These are phyloP conservation scores for Drosophila takahashii DNA, from an alignment of 1,140 invertebrate species.

Conservation along the genomic window DNA sequence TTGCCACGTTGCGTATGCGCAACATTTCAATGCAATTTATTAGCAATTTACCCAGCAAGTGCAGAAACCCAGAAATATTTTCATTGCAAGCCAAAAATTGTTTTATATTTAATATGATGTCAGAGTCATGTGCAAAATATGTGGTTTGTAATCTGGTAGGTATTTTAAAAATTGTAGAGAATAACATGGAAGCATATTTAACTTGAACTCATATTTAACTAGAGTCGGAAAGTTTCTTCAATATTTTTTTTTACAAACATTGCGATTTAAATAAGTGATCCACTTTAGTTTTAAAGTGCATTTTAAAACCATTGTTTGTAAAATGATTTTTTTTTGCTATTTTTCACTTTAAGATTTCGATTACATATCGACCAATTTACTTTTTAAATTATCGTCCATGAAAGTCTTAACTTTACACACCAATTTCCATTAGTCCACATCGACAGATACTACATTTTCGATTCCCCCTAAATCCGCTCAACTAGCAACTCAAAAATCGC, in stretches of 20 bases:
- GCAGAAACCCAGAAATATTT: slow-evolving; percentile 17
- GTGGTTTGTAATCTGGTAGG: slow-evolving; percentile 4
- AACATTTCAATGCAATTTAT: slow-evolving; percentile 72
- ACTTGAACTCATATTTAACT: too few relatives aligned
- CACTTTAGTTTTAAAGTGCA: too few relatives aligned
- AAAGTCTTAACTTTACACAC: background rate
- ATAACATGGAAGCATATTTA: too few relatives aligned
- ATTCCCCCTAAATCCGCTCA: background rate
- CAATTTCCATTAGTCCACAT: background rate
- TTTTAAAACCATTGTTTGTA: too few relatives aligned
- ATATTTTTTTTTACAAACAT: too few relatives aligned
- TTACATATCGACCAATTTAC: too few relatives aligned
- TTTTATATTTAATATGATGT: slow-evolving; percentile 22
- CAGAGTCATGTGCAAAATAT: slow-evolving; percentile 27
- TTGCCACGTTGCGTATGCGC: slow-evolving; percentile 67
- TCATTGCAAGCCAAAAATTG: slow-evolving; percentile 21
- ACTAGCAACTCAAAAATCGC: slow-evolving; percentile 16
- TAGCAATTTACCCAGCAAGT: slow-evolving; percentile 45
- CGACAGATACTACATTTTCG: background rate
- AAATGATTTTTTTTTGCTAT: too few relatives aligned
- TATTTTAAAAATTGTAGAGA: background rate
- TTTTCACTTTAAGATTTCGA: too few relatives aligned
- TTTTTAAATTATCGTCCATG: too few relatives aligned
- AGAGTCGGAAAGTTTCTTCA: too few relatives aligned
- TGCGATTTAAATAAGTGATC: too few relatives aligned